phyloP scores from a whole-genome alignment of 2,113 vertebrate genomes.

The Antechinus stuartii region DNA sequence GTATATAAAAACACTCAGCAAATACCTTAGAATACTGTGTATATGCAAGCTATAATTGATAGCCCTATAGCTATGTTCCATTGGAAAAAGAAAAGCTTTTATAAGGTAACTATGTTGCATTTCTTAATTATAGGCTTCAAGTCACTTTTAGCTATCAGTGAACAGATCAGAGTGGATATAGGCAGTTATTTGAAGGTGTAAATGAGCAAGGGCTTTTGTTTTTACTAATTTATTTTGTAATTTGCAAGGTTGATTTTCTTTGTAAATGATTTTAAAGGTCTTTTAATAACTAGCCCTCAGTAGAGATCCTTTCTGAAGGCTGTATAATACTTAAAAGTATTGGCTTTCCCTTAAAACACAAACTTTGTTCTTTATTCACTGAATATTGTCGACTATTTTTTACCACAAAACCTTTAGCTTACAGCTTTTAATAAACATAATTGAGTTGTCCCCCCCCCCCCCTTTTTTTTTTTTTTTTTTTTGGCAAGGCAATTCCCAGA shows the following conservation, averaged over 20 bases:
- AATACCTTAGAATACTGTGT: not conserved
- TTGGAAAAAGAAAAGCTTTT: not conserved
- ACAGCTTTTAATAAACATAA: not conserved
- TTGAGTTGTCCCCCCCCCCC: not conserved
- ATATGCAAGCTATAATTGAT: not conserved
- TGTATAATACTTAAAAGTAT: not conserved
- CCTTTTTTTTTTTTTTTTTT: too few species aligned
- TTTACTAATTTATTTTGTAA: not conserved
- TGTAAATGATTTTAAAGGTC: slow-evolving; percentile 18
- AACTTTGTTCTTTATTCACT: not conserved
- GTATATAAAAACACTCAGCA: not conserved
- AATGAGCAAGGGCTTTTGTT: slow-evolving; percentile 13
- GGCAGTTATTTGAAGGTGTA: slow-evolving; percentile 4
- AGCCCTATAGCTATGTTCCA: not conserved
- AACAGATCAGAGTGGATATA: not conserved
- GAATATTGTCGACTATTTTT: not conserved
- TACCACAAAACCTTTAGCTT: not conserved
- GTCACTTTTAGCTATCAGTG: not conserved
- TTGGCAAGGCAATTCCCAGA: too few species aligned
- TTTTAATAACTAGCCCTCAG: slow-evolving; percentile 13
- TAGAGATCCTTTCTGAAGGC: not conserved
- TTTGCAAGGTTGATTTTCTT: not conserved
- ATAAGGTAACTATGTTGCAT: not conserved
- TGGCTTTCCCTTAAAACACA: not conserved
- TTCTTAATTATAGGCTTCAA: not conserved